Percentiles rank a stretch among this genome's conserved stretches.
Evolutionary conservation across 2,113 vertebrate species (phyloP).

Genomic region (Caretta caretta): DNA sequence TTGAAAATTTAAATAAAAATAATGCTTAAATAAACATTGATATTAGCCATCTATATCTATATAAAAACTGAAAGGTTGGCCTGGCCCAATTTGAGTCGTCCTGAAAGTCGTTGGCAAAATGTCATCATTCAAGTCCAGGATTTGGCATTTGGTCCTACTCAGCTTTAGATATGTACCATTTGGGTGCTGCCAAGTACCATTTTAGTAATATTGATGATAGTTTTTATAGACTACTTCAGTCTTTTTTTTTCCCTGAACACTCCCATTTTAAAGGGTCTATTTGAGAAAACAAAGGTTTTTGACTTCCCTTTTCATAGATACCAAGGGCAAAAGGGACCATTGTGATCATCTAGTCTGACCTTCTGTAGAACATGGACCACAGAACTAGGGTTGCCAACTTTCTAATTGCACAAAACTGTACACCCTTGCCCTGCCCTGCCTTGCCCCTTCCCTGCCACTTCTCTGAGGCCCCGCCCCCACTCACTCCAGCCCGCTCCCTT

Average conservation of each 20-base stretch:
- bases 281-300: background rate
- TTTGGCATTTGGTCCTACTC: slow-evolving; percentile 49
- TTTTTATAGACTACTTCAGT: slow-evolving; percentile 50
- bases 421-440: too few relatives aligned
- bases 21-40: background rate
- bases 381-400: too few relatives aligned
- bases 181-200: slow-evolving; percentile 64
- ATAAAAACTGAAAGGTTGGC: background rate
- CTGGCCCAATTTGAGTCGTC: background rate
- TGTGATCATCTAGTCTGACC: background rate
- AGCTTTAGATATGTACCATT: slow-evolving; percentile 65
- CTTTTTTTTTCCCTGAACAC: background rate
- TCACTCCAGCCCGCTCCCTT: too few relatives aligned
- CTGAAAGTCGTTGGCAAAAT: slow-evolving; percentile 57
- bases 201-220: slow-evolving; percentile 63
- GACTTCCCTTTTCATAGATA: background rate
- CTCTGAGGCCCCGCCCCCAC: too few relatives aligned
- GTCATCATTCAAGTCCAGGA: slow-evolving; percentile 25
- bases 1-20: background rate
- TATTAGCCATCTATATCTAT: background rate
- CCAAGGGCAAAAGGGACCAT: background rate
- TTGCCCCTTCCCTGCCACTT: too few relatives aligned
- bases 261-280: slow-evolving; percentile 17
- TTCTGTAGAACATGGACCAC: background rate
- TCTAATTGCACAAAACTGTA: too few relatives aligned